Evolutionary conservation across 2,888 invertebrate species (phyloP), one percentile per base, ranked within the genome.

Genomic region (Invenusta paracnida): DNA sequence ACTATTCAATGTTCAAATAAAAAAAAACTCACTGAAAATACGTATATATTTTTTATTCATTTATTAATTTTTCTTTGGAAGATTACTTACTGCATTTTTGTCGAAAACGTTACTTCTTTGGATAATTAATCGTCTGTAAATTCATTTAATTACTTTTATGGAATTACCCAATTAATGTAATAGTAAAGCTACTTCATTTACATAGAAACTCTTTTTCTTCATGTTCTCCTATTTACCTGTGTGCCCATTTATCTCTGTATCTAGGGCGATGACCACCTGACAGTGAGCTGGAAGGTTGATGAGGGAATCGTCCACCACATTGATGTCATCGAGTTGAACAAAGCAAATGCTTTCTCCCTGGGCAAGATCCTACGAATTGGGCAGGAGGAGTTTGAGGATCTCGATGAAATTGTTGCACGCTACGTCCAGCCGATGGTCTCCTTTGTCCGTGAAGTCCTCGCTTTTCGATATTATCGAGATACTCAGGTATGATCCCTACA

Each of bases 361-460:
- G 98, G 98, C 84, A 94, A 94, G n/a, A 73, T 67, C 27, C 31
- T 87, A 23, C 28, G 31, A 30, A 67, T 87, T 67, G 85, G 81
- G 23, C 67, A 86, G 81, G 85, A 97, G 89, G 97, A 97, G 90
- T 99, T 96, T 91, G 99, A 99, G 92, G 99, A 99, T 92, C 93
- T 99, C 31, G 99, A 99, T 92, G 99, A 99, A 94, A 99, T 99
- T 87, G 96, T 99, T 85, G 98, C 98, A 0, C 94, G 98, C 13
- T 94, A 96, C 92, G 95, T 99, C 1, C 96, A 96, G 87, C 99
- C 98, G 0, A 97, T 99, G 97, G 97, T 98, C 0, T 94, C 95
- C 0, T 95, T 95, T 90, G 96, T 96, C 0, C 93, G 97, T 0
- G 99, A 99, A 90, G 93, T 99, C 67, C 92, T 97, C 84, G 94